phyloP scores from a whole-genome alignment of 2,113 vertebrate genomes.

The Mesoclemmys tuberculata region DNA sequence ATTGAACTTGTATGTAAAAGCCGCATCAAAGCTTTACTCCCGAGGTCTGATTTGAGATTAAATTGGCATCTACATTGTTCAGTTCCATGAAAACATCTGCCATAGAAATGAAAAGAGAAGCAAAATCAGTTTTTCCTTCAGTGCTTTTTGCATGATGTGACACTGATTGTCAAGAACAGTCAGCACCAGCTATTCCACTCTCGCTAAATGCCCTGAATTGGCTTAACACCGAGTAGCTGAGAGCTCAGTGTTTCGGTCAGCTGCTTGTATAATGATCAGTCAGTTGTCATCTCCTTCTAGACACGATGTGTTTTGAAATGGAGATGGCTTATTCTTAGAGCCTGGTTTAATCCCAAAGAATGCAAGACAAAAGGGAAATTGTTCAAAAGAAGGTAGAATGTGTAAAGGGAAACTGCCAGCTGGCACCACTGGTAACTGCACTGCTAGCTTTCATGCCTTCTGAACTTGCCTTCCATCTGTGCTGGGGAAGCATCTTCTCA shows the following conservation, averaged over 20 bases:
- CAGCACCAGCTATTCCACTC: accelerated
- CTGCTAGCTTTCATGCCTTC: background rate
- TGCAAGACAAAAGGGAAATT: slow-evolving; percentile 48
- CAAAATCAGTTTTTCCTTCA: background rate
- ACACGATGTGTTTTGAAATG: slow-evolving; percentile 37
- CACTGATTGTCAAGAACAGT: background rate
- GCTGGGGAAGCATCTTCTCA: background rate
- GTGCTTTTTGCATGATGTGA: background rate
- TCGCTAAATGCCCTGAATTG: slow-evolving; percentile 29
- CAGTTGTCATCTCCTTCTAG: slow-evolving; percentile 4
- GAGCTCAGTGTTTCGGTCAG: background rate
- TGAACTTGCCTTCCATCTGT: background rate
- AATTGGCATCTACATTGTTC: background rate
- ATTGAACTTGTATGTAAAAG: background rate
- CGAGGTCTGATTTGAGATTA: accelerated
- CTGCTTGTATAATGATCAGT: slow-evolving; percentile 11
- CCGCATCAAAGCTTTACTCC: background rate
- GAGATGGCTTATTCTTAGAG: slow-evolving; percentile 28
- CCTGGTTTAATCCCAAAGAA: slow-evolving; percentile 31
- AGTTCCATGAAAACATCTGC: background rate
- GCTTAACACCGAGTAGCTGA: background rate
- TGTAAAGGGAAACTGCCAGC: background rate
- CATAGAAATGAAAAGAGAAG: background rate
- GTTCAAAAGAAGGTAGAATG: slow-evolving; percentile 13
- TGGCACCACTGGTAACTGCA: background rate